Evolutionary conservation across 1,140 invertebrate species (phyloP).

Genomic region (Bacillus rossius): DNA sequence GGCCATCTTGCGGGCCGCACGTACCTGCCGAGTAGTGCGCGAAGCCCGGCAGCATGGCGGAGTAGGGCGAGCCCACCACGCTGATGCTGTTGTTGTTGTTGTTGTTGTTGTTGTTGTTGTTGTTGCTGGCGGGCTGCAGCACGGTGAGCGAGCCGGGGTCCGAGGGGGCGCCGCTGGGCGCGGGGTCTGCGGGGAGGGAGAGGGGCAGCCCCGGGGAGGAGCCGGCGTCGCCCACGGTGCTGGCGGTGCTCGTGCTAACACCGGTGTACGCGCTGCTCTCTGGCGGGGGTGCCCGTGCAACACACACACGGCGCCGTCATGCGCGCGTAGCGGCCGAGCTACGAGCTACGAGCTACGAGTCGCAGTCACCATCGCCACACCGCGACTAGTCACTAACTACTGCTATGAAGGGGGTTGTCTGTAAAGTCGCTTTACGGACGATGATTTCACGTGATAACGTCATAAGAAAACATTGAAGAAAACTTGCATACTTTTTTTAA

Average conservation of each 20-base stretch:
- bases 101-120: slow-evolving; percentile 44
- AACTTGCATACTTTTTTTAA: too few species aligned
- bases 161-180: slow-evolving; percentile 34
- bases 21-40: slow-evolving; percentile 65
- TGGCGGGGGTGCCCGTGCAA: slow-evolving; percentile 27
- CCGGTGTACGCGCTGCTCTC: slow-evolving; percentile 23
- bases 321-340: too few species aligned
- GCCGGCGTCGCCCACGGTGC: slow-evolving; percentile 38
- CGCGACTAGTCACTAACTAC: too few species aligned
- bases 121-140: slow-evolving; percentile 49
- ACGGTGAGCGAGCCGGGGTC: slow-evolving; percentile 38
- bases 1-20: too few species aligned
- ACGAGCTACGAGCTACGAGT: too few species aligned
- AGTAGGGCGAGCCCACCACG: slow-evolving; percentile 43
- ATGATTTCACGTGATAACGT: too few species aligned
- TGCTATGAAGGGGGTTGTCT: too few species aligned
- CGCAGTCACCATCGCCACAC: too few species aligned
- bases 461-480: too few species aligned
- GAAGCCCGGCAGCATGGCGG: slow-evolving; percentile 65
- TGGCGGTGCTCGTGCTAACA: slow-evolving; percentile 12
- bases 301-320: too few species aligned
- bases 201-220: slow-evolving; percentile 45
- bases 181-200: slow-evolving; percentile 51
- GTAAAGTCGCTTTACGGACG: too few species aligned
- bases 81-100: slow-evolving; percentile 43